These are phyloP conservation scores for Aphyosemion australe DNA, from an alignment of 2,113 vertebrate species.

Conservation along the genomic window DNA sequence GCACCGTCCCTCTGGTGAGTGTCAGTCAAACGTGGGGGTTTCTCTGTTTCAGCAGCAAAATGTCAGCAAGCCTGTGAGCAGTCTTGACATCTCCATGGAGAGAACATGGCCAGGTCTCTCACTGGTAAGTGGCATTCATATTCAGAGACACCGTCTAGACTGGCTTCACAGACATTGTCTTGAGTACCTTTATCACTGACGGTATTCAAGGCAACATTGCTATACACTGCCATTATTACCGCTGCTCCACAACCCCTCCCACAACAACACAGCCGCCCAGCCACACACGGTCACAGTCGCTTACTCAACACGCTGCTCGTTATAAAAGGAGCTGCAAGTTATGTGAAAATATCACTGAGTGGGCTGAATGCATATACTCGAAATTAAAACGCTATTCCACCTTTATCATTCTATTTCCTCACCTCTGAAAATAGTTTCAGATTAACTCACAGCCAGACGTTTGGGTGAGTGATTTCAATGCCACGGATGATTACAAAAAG, in stretches of 20 bases:
- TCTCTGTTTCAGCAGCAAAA: slow-evolving; percentile 52
- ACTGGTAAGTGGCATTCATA: slow-evolving; percentile 61
- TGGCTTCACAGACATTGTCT: slow-evolving; percentile 62
- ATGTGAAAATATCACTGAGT: slow-evolving; percentile 42
- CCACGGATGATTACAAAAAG: not conserved
- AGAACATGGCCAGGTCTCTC: slow-evolving; percentile 52
- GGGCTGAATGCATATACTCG: slow-evolving; percentile 33
- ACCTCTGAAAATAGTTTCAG: slow-evolving; percentile 13
- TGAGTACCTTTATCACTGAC: slow-evolving; percentile 57
- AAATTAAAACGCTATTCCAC: slow-evolving; percentile 34
- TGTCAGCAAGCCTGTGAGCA: slow-evolving; percentile 55
- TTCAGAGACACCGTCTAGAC: slow-evolving; percentile 72
- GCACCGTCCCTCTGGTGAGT: slow-evolving; percentile 38
- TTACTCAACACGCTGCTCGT: slow-evolving; percentile 45
- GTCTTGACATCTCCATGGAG: slow-evolving; percentile 57
- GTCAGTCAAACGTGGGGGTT: slow-evolving; percentile 44
- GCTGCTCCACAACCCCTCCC: slow-evolving; percentile 48
- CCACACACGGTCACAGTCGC: slow-evolving; percentile 35
- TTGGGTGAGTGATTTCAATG: slow-evolving; percentile 14
- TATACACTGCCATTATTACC: slow-evolving; percentile 60
- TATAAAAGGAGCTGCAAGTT: slow-evolving; percentile 34
- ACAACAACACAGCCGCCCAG: slow-evolving; percentile 48
- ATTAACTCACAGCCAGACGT: slow-evolving; percentile 24
- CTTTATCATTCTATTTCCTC: slow-evolving; percentile 30
- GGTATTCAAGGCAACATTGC: slow-evolving; percentile 65